Conservation (phyloP, 2,113 vertebrate genomes). For the Crotalus helleri region DNA sequence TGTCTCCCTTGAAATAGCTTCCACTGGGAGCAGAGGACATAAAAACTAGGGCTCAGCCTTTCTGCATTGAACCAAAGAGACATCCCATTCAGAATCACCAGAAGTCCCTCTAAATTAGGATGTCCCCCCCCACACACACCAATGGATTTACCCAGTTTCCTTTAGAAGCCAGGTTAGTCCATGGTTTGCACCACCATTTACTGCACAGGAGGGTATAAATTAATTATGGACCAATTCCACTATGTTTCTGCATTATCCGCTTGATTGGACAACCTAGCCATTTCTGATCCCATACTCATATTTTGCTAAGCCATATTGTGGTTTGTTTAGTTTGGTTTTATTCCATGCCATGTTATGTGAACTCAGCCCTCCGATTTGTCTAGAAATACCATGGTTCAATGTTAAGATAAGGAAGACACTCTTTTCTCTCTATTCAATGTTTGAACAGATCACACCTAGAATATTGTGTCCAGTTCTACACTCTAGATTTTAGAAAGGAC, state of each 20-base stretch:
- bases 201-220: not conserved
- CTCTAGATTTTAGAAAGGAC: not conserved
- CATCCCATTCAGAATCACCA: not conserved
- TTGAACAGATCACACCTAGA: not conserved
- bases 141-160: not conserved
- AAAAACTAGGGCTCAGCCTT: not conserved
- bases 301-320: not conserved
- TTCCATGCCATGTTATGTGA: not conserved
- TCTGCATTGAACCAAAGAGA: not conserved
- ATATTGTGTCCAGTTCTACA: not conserved
- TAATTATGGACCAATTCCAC: too few relatives aligned
- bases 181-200: not conserved
- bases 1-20: not conserved
- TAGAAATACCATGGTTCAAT: not conserved
- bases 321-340: not conserved
- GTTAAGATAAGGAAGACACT: not conserved
- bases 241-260: not conserved
- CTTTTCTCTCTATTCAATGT: not conserved
- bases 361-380: not conserved
- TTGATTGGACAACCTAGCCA: not conserved
- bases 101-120: not conserved
- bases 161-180: not conserved
- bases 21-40: not conserved
- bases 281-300: not conserved
- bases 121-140: too few relatives aligned